Percentiles rank a stretch among this genome's conserved stretches.
phyloP scores from a whole-genome alignment of 2,888 invertebrate genomes.

The Tinea semifulvella region DNA sequence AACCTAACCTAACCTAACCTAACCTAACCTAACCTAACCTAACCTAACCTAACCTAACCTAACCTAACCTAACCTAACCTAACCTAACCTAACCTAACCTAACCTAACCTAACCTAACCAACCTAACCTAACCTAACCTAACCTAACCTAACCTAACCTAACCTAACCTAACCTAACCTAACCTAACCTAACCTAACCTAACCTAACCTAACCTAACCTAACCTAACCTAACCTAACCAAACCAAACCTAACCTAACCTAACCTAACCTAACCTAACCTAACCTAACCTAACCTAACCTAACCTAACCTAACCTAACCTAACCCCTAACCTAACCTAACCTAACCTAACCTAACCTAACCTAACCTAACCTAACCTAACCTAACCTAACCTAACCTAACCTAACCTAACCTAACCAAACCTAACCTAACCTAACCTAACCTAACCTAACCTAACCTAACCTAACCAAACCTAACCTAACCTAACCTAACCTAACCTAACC shows the following conservation, averaged over 20 bases:
- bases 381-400: constrained; percentile 16
- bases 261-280: constrained; percentile 19
- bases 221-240: constrained; percentile 17
- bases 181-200: constrained; percentile 18
- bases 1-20: constrained; percentile 18
- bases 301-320: constrained; percentile 18
- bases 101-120: constrained; percentile 18
- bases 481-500: constrained; percentile 18
- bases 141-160: constrained; percentile 19
- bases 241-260: constrained; percentile 18
- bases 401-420: constrained; percentile 18
- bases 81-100: constrained; percentile 19
- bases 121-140: constrained; percentile 19
- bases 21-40: constrained; percentile 19
- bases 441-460: constrained; percentile 17
- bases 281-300: constrained; percentile 19
- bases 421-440: constrained; percentile 18
- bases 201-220: constrained; percentile 18
- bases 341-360: constrained; percentile 20
- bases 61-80: constrained; percentile 19
- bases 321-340: constrained; percentile 19
- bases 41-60: constrained; percentile 18
- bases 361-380: constrained; percentile 18
- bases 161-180: constrained; percentile 19
- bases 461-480: constrained; percentile 18